These are phyloP conservation scores for Polypterus senegalus DNA, from an alignment of 2,113 vertebrate genomes.

Conservation along the genomic window DNA sequence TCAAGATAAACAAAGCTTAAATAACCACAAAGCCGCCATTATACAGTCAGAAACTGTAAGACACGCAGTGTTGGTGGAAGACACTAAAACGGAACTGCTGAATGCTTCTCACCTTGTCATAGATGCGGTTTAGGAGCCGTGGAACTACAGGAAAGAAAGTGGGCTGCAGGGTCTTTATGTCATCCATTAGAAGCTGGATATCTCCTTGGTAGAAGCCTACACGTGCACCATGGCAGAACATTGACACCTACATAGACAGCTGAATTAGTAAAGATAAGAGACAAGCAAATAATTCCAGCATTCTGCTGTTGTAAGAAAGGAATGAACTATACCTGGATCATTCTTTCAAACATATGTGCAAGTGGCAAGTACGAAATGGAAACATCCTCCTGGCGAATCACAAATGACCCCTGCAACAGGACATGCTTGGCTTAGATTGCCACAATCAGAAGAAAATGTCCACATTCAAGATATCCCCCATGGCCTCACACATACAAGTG, in stretches of 20 bases:
- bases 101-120: slow-evolving; percentile 45
- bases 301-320: not conserved
- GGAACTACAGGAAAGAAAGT: slow-evolving; percentile 60
- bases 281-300: not conserved
- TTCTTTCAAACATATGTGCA: slow-evolving; percentile 63
- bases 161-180: slow-evolving; percentile 59
- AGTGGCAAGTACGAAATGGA: slow-evolving; percentile 64
- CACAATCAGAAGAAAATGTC: too few species aligned
- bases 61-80: too few species aligned
- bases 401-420: slow-evolving; percentile 46
- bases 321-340: slow-evolving; percentile 47
- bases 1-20: too few species aligned
- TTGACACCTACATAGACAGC: slow-evolving; percentile 35
- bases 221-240: slow-evolving; percentile 55
- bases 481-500: too few species aligned
- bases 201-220: slow-evolving; percentile 62
- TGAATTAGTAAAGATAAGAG: not conserved
- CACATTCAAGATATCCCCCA: too few species aligned
- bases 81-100: too few species aligned
- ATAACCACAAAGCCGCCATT: too few species aligned
- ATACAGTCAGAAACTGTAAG: too few species aligned
- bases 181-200: slow-evolving; percentile 57
- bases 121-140: slow-evolving; percentile 57
- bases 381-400: slow-evolving; percentile 49
- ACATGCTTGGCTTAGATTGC: too few species aligned